phyloP scores from a whole-genome alignment of 2,797 vertebrate species.

The Coluber constrictor region DNA sequence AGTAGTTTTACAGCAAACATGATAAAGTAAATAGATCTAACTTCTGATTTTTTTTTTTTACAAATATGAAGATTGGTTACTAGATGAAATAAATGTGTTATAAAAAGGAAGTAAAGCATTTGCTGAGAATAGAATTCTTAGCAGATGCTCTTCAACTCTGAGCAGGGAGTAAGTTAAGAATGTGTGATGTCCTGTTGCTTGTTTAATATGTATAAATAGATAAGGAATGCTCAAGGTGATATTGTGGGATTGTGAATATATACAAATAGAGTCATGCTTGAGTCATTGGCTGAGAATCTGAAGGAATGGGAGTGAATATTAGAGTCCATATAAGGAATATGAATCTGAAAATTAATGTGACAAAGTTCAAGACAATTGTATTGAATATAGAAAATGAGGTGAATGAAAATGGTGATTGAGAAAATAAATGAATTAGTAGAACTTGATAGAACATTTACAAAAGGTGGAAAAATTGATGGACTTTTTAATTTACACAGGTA shows the following conservation, averaged over 20 bases:
- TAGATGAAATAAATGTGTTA: neutral
- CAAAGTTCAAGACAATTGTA: neutral
- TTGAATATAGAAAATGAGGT: neutral
- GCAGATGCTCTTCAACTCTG: neutral
- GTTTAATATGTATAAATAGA: neutral
- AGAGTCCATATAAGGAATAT: neutral
- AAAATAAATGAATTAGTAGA: neutral
- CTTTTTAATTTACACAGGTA: neutral
- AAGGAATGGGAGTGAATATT: neutral
- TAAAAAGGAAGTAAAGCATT: neutral
- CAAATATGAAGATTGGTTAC: neutral
- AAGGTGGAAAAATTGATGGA: neutral
- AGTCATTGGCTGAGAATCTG: neutral
- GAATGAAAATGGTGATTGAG: neutral
- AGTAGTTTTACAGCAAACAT: neutral
- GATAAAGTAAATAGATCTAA: neutral
- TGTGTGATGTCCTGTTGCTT: neutral
- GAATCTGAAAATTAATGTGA: neutral
- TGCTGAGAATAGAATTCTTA: neutral
- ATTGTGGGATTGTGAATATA: neutral
- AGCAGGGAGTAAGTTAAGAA: neutral
- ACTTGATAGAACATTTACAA: neutral
- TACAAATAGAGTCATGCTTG: neutral
- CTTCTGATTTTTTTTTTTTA: neutral
- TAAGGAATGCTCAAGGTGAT: neutral